Conservation (phyloP, 2,888 invertebrate genomes). For the Chorisops tibialis region DNA sequence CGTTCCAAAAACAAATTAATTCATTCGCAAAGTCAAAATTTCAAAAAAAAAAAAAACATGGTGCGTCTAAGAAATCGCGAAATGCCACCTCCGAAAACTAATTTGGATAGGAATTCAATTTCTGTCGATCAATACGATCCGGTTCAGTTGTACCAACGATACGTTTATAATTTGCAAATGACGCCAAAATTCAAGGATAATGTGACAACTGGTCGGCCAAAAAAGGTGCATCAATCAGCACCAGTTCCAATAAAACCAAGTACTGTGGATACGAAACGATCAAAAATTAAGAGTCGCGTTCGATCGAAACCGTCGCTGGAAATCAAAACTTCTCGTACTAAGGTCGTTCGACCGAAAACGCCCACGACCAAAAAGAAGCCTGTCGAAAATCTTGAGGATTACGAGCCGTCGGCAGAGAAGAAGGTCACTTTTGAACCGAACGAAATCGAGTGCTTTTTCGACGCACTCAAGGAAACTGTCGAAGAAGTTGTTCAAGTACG, state of each 20-base stretch:
- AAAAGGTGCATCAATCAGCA: too few species aligned
- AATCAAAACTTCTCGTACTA: background rate
- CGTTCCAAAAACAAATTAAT: background rate
- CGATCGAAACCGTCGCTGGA: conserved; percentile 1
- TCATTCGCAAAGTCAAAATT: background rate
- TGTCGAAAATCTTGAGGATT: conserved; percentile 5
- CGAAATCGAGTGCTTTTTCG: conserved; percentile 44
- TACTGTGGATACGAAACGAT: conserved; percentile 3
- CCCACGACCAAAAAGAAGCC: conserved; percentile 2
- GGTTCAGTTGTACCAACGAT: conserved; percentile 6
- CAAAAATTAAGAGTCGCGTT: background rate
- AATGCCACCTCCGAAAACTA: background rate
- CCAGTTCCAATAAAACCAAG: too few species aligned
- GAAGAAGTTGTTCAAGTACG: conserved; percentile 42
- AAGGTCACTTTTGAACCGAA: conserved; percentile 34
- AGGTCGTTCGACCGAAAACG: conserved; percentile 4
- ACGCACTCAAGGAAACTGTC: conserved; percentile 43
- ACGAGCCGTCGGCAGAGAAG: background rate
- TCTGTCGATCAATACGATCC: background rate
- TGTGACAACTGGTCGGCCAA: background rate
- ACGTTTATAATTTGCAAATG: conserved; percentile 1
- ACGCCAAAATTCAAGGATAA: conserved; percentile 1
- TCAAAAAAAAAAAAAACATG: background rate
- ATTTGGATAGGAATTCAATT: background rate
- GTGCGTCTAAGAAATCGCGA: conserved; percentile 12